Conservation (phyloP, 2,888 invertebrate genomes). For the Actias luna region DNA sequence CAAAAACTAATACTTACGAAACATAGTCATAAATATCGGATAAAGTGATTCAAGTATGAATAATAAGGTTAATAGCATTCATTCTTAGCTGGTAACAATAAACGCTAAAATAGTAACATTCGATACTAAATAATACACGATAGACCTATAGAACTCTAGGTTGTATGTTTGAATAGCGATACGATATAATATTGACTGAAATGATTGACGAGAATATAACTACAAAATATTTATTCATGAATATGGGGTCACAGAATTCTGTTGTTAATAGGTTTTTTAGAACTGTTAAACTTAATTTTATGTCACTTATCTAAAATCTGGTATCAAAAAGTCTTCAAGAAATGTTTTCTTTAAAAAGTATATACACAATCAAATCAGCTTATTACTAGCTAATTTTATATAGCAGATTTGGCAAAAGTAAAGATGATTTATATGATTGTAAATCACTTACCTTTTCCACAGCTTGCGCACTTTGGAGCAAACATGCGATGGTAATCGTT, state of each 20-base stretch:
- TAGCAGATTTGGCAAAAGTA: not conserved
- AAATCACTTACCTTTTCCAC: conserved; percentile 90
- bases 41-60: not conserved
- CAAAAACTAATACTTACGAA: not conserved
- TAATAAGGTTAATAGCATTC: not conserved
- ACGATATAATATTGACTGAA: not conserved
- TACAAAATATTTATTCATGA: too few relatives aligned
- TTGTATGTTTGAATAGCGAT: not conserved
- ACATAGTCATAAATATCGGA: not conserved
- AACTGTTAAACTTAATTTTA: too few relatives aligned
- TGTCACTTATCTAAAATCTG: too few relatives aligned
- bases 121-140: not conserved
- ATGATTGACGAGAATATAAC: not conserved
- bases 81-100: not conserved
- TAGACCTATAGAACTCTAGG: not conserved
- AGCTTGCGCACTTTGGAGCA: conserved; percentile 98
- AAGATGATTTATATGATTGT: not conserved
- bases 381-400: too few relatives aligned
- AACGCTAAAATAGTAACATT: not conserved
- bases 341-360: too few relatives aligned
- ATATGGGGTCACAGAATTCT: too few relatives aligned
- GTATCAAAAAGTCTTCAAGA: too few relatives aligned
- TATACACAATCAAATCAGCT: too few relatives aligned
- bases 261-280: too few relatives aligned
- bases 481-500: conserved; percentile 99